Base-by-base conservation (phyloP, 2,113 vertebrate genomes). In the Nestor notabilis region DNA sequence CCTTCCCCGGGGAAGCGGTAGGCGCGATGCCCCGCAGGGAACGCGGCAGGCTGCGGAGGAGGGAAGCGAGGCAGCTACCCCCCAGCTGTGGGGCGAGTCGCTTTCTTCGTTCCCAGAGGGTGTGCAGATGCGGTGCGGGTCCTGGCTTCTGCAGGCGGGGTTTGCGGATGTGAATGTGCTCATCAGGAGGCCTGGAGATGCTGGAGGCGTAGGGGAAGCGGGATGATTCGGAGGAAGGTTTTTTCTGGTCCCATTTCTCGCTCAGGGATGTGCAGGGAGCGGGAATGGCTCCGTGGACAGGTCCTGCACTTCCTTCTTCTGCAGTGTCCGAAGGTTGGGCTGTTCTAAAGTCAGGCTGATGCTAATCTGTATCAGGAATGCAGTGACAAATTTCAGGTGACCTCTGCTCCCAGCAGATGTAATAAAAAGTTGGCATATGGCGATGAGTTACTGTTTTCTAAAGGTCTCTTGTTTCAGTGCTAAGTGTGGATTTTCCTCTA, bases 321-420 rank as follows among this genome's bases (percentile, higher is more conserved):
- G 10, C 58, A 0, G 27, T 0, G 74, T 15, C 74, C 11, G 13
- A 0, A 1, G 46, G 14, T 0, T 10, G 72, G 47, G 39, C 39
- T 29, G 27, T 2, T 25, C 7, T 1, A 1, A 5, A 17, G 52
- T 5, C 23, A 2, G 52, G 21, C 39, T 18, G 84, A 23, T 87
- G 60, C 33, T 66, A 7, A 52, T 31, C 87, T 16, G 2, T 3
- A 0, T 17, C 33, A 1, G 56, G 15, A 10, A 47, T 12, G 5
- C 72, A 8, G 29, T 41, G 10, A 7, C 83, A 4, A 6, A 24
- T 46, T 50, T 20, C 3, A 81, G 60, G 81, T 33, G 39, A 79
- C 47, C 81, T 93, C 84, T 75, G 78, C 60, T 37, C 90, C 39
- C 47, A 3, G 55, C 2, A 1, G 39, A 3, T 41, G 6, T 10